phyloP scores from a whole-genome alignment of 2,113 vertebrate genomes.

The Corydoras maculifer region DNA sequence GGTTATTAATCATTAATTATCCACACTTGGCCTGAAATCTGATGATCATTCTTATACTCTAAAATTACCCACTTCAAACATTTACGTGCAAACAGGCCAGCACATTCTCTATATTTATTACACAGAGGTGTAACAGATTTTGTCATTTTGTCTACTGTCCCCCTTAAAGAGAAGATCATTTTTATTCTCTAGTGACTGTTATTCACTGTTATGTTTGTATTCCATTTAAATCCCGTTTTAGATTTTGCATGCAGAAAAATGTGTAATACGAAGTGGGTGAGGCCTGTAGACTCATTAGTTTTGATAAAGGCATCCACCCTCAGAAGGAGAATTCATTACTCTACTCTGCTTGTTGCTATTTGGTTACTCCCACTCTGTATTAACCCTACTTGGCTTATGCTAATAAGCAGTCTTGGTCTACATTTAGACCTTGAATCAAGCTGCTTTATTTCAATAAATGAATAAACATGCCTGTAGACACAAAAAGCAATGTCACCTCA shows the following conservation, averaged over 20 bases:
- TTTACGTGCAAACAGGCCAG: constrained; percentile 27
- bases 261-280: constrained; percentile 3
- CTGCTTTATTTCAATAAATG: constrained; percentile 61
- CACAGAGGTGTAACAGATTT: background rate
- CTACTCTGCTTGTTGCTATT: background rate
- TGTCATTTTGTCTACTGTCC: too few species aligned
- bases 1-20: constrained; percentile 43
- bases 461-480: constrained; percentile 54
- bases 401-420: constrained; percentile 50
- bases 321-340: constrained; percentile 7
- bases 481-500: constrained; percentile 43
- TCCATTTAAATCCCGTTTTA: too few species aligned
- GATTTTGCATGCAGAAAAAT: background rate
- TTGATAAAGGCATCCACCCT: constrained; percentile 31
- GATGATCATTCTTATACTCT: constrained; percentile 12
- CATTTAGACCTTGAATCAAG: constrained; percentile 58
- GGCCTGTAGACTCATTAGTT: constrained; percentile 17
- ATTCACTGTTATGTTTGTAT: too few species aligned
- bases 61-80: constrained; percentile 3
- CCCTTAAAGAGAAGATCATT: too few species aligned
- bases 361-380: constrained; percentile 22
- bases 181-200: too few species aligned
- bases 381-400: constrained; percentile 48
- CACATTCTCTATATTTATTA: too few species aligned
- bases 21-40: constrained; percentile 1